phyloP scores from a whole-genome alignment of 1,140 invertebrate species.

The Venustaconcha ellipsiformis region DNA sequence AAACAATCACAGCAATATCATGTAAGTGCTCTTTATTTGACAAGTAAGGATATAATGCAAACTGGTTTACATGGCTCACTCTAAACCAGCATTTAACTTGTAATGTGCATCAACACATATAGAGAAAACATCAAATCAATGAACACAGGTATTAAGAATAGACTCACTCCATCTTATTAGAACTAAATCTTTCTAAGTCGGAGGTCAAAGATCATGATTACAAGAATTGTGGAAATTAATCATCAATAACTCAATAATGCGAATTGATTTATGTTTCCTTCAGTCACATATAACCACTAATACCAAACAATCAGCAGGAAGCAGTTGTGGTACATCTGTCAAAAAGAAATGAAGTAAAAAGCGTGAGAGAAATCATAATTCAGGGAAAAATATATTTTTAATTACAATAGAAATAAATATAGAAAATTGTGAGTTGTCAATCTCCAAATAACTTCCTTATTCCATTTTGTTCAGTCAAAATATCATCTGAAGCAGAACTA shows the following conservation, averaged over 20 bases:
- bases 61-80: too few relatives aligned
- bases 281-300: slow-evolving; percentile 54
- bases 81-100: too few relatives aligned
- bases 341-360: slow-evolving; percentile 74
- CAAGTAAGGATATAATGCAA: too few relatives aligned
- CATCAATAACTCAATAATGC: background rate
- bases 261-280: slow-evolving; percentile 9
- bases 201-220: background rate
- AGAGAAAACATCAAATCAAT: background rate
- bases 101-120: background rate
- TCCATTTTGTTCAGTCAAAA: too few relatives aligned
- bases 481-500: too few relatives aligned
- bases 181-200: background rate
- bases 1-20: too few relatives aligned
- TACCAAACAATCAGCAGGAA: slow-evolving; percentile 58
- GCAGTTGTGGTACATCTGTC: slow-evolving; percentile 71
- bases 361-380: slow-evolving; percentile 71
- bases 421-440: too few relatives aligned
- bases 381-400: too few relatives aligned
- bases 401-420: too few relatives aligned
- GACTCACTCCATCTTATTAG: background rate
- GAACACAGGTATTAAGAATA: background rate
- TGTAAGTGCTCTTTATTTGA: too few relatives aligned
- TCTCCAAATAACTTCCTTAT: too few relatives aligned
- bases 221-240: too few relatives aligned